Evolutionary conservation across 2,113 vertebrate genomes (phyloP), one percentile per base, ranked within the genome.

Genomic region (Aspidoscelis tigris): DNA sequence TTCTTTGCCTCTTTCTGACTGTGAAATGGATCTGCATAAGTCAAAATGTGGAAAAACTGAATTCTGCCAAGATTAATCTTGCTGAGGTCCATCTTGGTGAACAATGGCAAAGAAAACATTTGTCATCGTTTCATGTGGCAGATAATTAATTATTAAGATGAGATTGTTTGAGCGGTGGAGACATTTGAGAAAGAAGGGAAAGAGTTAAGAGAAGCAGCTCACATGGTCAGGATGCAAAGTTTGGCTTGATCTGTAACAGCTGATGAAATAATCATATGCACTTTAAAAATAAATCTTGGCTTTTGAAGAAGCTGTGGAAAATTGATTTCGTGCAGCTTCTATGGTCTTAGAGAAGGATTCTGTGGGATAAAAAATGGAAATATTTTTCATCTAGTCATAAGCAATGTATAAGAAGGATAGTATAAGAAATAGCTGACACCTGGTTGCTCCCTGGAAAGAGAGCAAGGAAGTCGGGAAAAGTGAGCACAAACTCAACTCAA

Each of bases 291-390:
- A 91, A 92, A 90, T 86, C 77, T 68, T 47, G 81, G 84, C 88
- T 95, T 93, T 89, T 16, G 41, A 93, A 86, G 89, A 92, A 91
- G 90, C 86, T 80, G 87, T 86, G 88, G 90, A 89, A 93, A 91
- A 91, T 91, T 84, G 91, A 90, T 90, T 94, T 92, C 91, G 90
- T 1, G 0, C 82, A 80, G 83, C 89, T 90, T 94, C 81, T 3
- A 2, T 79, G 73, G 88, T 84, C 89, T 91, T 87, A 84, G 66
- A 79, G 69, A 53, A 90, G 88, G 90, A 88, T 88, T 88, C 80
- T 44, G 7, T 50, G 21, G 84, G 73, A 84, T 5, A 55, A 69
- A 94, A 82, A 74, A 64, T 22, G 84, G 89, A 88, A 72, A 53
- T 87, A 47, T 88, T 92, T 91, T 89, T 94, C 85, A 83, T 88